These are phyloP conservation scores for Dreissena polymorpha DNA, from an alignment of 1,140 invertebrate species.

Conservation along the genomic window DNA sequence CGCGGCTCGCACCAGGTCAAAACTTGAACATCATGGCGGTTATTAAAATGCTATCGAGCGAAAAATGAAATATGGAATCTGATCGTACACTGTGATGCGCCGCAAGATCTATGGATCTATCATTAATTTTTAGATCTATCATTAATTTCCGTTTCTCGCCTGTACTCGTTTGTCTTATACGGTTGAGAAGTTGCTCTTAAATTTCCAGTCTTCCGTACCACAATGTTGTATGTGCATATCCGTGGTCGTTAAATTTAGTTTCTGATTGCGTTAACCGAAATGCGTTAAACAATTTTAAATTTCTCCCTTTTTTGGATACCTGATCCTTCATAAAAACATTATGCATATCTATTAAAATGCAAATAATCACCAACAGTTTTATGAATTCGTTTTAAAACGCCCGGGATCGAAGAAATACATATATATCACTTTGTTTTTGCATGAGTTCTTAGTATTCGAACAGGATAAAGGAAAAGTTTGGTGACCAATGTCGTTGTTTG, in stretches of 20 bases:
- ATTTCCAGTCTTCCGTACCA: too few species aligned
- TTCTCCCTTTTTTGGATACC: neutral
- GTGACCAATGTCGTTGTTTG: too few species aligned
- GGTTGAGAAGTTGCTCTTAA: neutral
- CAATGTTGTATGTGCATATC: too few species aligned
- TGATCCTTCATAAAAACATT: neutral
- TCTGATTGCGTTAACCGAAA: neutral
- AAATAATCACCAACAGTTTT: neutral
- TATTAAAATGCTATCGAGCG: constrained; percentile 15
- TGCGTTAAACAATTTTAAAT: constrained; percentile 5
- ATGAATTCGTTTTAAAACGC: neutral
- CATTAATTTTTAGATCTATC: constrained; percentile 24
- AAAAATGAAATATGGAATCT: constrained; percentile 18
- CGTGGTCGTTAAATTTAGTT: too few species aligned
- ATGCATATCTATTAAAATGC: neutral
- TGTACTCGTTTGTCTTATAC: constrained; percentile 33
- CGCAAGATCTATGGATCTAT: neutral
- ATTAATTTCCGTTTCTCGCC: neutral
- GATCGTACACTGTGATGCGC: neutral
- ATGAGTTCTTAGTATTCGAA: too few species aligned
- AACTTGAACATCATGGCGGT: constrained; percentile 23
- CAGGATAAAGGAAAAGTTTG: too few species aligned
- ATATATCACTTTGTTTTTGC: too few species aligned
- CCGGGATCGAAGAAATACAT: too few species aligned
- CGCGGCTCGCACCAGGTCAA: constrained; percentile 4